Evolutionary conservation across 2,797 vertebrate species (phyloP).

Genomic region (Eutrigla gurnardus): DNA sequence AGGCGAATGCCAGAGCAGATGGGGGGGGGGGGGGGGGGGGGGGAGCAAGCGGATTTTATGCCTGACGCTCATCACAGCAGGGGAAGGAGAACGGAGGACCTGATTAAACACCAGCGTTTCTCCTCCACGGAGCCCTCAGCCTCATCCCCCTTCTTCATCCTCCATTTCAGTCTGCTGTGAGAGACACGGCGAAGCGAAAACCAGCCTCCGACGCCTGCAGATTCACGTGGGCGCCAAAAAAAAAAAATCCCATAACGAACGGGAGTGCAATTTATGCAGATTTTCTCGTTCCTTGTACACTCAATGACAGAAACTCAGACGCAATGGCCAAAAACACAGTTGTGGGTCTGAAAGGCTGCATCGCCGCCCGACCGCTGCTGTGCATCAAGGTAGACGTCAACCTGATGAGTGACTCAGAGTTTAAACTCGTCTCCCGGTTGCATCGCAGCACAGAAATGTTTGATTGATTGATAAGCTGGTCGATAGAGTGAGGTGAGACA

Average conservation of each 20-base stretch:
- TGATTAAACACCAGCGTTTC: slow-evolving; percentile 69
- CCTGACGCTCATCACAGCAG: slow-evolving; percentile 66
- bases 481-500: neutral
- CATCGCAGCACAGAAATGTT: slow-evolving; percentile 48
- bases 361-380: slow-evolving; percentile 11
- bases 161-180: slow-evolving; percentile 38
- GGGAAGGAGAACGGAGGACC: slow-evolving; percentile 58
- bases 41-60: slow-evolving; percentile 54
- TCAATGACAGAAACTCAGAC: slow-evolving; percentile 31
- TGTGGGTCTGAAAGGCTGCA: slow-evolving; percentile 26
- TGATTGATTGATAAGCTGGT: slow-evolving; percentile 41
- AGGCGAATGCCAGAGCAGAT: slow-evolving; percentile 71
- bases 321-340: slow-evolving; percentile 29
- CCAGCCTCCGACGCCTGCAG: slow-evolving; percentile 11
- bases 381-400: slow-evolving; percentile 39
- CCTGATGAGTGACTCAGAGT: slow-evolving; percentile 57
- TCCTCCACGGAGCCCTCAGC: slow-evolving; percentile 54
- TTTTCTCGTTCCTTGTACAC: slow-evolving; percentile 5
- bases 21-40: slow-evolving; percentile 39
- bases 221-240: slow-evolving; percentile 9
- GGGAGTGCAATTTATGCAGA: slow-evolving; percentile 19
- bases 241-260: slow-evolving; percentile 17
- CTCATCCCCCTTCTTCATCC: slow-evolving; percentile 52
- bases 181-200: slow-evolving; percentile 40
- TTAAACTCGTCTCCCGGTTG: slow-evolving; percentile 45